A percentile compares a stretch with the other conserved stretches of the same genome.
Conservation (phyloP, 2,797 vertebrate species). For the Fratercula arctica region DNA sequence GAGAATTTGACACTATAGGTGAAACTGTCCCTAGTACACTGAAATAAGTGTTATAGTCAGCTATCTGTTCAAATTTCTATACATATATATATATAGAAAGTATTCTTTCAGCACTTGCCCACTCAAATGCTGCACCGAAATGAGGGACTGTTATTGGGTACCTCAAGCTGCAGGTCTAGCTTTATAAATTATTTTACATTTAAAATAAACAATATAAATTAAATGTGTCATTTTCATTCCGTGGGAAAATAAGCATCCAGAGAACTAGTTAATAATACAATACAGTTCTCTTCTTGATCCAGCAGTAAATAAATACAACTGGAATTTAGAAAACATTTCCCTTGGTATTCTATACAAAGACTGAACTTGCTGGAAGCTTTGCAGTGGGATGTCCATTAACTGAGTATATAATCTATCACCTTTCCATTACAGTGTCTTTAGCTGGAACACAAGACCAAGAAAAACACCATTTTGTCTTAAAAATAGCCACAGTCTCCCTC, state of each 20-base stretch:
- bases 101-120: background rate
- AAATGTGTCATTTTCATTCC: background rate
- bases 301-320: background rate
- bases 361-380: constrained; percentile 8
- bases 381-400: background rate
- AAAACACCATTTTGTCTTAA: constrained; percentile 37
- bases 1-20: background rate
- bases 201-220: background rate
- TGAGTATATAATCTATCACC: constrained; percentile 8
- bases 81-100: too few relatives aligned
- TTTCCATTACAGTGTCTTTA: constrained; percentile 42
- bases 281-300: background rate
- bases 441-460: constrained; percentile 26
- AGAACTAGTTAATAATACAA: background rate
- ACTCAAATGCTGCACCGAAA: background rate
- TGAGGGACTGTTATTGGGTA: background rate
- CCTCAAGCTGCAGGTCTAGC: background rate
- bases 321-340: constrained; percentile 26
- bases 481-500: constrained; percentile 25
- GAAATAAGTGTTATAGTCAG: background rate
- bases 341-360: constrained; percentile 1
- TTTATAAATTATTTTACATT: background rate
- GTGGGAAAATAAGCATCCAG: background rate
- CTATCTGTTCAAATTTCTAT: background rate
- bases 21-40: background rate